These are phyloP conservation scores for Sinella curviseta DNA, from an alignment of 1,140 invertebrate genomes.

Conservation along the genomic window DNA sequence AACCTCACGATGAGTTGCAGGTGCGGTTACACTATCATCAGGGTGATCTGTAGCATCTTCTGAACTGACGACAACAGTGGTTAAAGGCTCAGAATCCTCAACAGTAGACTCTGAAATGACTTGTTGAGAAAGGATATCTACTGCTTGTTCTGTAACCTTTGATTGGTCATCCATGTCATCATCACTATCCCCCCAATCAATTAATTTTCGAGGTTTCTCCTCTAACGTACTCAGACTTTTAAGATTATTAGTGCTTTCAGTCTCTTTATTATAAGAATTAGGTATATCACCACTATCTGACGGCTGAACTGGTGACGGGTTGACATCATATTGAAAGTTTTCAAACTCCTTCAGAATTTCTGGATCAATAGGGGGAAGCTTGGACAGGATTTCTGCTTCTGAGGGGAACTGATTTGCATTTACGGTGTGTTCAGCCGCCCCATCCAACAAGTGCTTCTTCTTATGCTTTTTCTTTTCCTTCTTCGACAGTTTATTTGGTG, in stretches of 20 bases:
- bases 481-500: neutral
- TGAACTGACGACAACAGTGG: neutral
- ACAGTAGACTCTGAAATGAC: neutral
- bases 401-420: conserved; percentile 15
- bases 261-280: conserved; percentile 12
- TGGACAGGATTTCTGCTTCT: conserved; percentile 35
- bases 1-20: conserved; percentile 44
- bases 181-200: conserved; percentile 44
- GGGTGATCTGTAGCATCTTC: neutral
- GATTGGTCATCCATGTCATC: conserved; percentile 28
- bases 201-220: conserved; percentile 9
- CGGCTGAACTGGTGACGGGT: neutral
- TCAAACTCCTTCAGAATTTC: conserved; percentile 31
- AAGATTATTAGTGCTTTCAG: conserved; percentile 10
- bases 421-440: neutral
- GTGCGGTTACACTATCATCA: neutral
- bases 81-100: neutral
- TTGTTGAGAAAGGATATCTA: neutral
- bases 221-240: conserved; percentile 19
- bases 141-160: neutral
- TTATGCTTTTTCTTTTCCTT: conserved; percentile 20
- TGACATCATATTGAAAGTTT: conserved; percentile 32
- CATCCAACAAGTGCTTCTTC: neutral
- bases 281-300: neutral
- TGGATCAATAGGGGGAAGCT: conserved; percentile 40